Conservation (phyloP, 2,113 vertebrate species). For the Pagrus major region DNA sequence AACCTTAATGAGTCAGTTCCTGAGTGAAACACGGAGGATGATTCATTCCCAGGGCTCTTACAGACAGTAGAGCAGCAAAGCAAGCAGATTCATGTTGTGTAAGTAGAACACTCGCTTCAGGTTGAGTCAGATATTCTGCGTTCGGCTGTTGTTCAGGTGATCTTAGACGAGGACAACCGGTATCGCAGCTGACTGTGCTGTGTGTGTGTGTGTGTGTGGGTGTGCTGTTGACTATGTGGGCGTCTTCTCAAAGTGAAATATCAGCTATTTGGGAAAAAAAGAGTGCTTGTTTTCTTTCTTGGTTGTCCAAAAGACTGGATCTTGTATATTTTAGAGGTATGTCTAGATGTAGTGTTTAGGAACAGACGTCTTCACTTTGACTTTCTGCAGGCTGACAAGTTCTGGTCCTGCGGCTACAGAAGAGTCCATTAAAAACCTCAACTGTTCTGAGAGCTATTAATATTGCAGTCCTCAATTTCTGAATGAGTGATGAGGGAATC, state of each 20-base stretch:
- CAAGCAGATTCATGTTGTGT: slow-evolving; percentile 19
- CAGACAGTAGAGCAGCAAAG: slow-evolving; percentile 1
- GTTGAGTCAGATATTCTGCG: slow-evolving; percentile 15
- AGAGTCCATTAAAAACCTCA: slow-evolving; percentile 74
- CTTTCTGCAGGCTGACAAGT: slow-evolving; percentile 35
- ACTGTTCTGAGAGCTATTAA: slow-evolving; percentile 76
- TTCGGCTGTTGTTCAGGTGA: slow-evolving; percentile 2
- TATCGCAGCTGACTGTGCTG: slow-evolving; percentile 5
- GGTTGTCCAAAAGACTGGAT: neutral
- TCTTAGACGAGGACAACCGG: neutral
- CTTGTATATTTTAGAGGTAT: slow-evolving; percentile 23
- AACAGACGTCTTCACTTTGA: slow-evolving; percentile 12
- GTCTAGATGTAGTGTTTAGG: slow-evolving; percentile 20
- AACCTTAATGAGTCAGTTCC: slow-evolving; percentile 45
- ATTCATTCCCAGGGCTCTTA: slow-evolving; percentile 37
- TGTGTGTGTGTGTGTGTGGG: neutral
- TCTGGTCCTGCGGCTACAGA: slow-evolving; percentile 33
- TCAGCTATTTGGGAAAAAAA: neutral
- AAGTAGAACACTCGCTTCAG: neutral
- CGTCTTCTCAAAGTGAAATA: slow-evolving; percentile 13
- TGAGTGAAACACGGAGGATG: slow-evolving; percentile 40
- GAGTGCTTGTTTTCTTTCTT: neutral
- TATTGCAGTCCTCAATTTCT: slow-evolving; percentile 80
- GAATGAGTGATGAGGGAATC: slow-evolving; percentile 79
- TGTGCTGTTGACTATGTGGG: neutral